phyloP scores from a whole-genome alignment of 2,797 vertebrate genomes.

The Lagorchestes hirsutus region DNA sequence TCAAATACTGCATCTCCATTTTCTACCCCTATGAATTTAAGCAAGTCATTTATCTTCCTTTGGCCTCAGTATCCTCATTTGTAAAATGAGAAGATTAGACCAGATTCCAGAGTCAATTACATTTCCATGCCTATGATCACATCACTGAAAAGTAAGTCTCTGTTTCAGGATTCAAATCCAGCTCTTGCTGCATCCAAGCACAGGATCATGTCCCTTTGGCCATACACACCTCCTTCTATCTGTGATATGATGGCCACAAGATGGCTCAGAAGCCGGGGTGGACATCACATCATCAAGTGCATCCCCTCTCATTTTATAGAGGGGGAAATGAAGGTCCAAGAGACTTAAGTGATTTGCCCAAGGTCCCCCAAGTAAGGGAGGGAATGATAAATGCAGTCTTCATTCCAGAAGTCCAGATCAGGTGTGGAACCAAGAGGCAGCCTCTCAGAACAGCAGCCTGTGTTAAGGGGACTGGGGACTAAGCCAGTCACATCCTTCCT shows the following conservation, averaged over 20 bases:
- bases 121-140: neutral
- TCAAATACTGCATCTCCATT: neutral
- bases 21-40: neutral
- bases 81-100: neutral
- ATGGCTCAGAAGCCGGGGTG: neutral
- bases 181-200: neutral
- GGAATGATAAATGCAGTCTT: neutral
- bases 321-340: neutral
- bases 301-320: neutral
- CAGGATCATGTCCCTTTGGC: neutral
- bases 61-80: neutral
- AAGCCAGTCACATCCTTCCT: neutral
- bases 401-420: neutral
- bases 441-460: neutral
- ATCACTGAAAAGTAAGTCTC: neutral
- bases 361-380: neutral
- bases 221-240: neutral
- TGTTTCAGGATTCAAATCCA: neutral
- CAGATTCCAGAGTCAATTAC: neutral
- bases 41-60: neutral
- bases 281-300: neutral
- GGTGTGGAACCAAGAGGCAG: neutral
- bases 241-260: neutral
- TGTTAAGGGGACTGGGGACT: neutral
- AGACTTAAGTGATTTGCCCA: neutral